These are phyloP conservation scores for Anoncus sp. DNA, from an alignment of 2,888 invertebrate species.

Conservation along the genomic window DNA sequence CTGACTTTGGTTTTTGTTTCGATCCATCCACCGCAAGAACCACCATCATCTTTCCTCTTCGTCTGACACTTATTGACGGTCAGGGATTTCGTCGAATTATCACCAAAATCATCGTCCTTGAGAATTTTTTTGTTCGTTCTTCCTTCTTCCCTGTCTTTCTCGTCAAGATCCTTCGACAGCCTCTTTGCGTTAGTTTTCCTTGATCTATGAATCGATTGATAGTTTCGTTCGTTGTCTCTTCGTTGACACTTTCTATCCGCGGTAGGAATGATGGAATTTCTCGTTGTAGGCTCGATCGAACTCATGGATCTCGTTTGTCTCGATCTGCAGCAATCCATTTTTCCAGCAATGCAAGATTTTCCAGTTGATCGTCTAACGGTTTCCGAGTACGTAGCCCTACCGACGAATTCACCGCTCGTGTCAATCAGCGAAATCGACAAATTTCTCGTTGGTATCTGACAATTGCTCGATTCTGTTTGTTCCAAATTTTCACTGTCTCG, in stretches of 20 bases:
- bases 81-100: slow-evolving; percentile 27
- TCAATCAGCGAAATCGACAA: slow-evolving; percentile 57
- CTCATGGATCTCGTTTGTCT: slow-evolving; percentile 54
- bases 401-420: slow-evolving; percentile 54
- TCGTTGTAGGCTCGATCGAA: slow-evolving; percentile 47
- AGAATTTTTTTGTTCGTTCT: slow-evolving; percentile 35
- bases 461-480: slow-evolving; percentile 26
- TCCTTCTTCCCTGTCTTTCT: slow-evolving; percentile 40
- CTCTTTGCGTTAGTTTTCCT: slow-evolving; percentile 62
- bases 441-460: slow-evolving; percentile 17
- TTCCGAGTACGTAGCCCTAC: slow-evolving; percentile 78
- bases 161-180: slow-evolving; percentile 51
- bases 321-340: slow-evolving; percentile 65
- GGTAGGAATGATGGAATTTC: slow-evolving; percentile 64
- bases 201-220: slow-evolving; percentile 69
- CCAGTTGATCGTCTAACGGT: slow-evolving; percentile 73
- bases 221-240: slow-evolving; percentile 70
- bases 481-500: slow-evolving; percentile 9
- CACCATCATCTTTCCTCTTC: slow-evolving; percentile 62
- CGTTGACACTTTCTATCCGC: slow-evolving; percentile 68
- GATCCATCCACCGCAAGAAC: slow-evolving; percentile 49
- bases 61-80: slow-evolving; percentile 48
- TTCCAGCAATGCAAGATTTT: slow-evolving; percentile 57
- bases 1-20: slow-evolving; percentile 69
- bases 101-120: slow-evolving; percentile 39